These are phyloP conservation scores for Drosophila demipolita DNA, from an alignment of 2,888 invertebrate species.

Conservation along the genomic window DNA sequence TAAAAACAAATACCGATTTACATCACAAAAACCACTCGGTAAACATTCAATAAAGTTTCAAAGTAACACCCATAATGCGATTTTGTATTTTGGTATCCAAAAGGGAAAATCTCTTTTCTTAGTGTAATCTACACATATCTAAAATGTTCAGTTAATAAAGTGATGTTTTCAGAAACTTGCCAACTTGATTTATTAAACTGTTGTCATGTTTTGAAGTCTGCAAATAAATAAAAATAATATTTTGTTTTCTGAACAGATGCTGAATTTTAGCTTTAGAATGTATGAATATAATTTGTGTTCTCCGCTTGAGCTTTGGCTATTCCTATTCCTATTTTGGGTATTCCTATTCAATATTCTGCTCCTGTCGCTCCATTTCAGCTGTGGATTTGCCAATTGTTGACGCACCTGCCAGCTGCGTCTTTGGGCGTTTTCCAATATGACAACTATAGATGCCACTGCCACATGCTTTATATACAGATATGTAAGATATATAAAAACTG, in stretches of 20 bases:
- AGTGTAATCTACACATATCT: neutral
- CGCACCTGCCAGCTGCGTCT: constrained; percentile 11
- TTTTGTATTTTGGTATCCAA: neutral
- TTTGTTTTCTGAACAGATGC: neutral
- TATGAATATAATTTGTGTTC: neutral
- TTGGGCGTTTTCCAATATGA: constrained; percentile 23
- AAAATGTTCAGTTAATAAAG: neutral
- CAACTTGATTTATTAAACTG: neutral
- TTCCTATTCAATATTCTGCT: neutral
- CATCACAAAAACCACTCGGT: neutral
- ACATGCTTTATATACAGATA: neutral
- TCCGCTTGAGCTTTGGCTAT: neutral
- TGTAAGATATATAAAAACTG: constrained; percentile 3
- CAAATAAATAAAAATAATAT: neutral
- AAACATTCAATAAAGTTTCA: neutral
- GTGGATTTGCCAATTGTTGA: constrained; percentile 12
- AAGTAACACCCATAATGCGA: neutral
- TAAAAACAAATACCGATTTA: neutral
- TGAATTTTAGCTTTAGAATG: neutral
- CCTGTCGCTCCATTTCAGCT: constrained; percentile 18
- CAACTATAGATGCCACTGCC: constrained; percentile 10
- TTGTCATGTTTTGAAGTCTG: neutral
- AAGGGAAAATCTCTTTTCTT: neutral
- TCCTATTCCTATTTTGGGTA: neutral
- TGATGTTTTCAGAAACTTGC: neutral